Conservation (phyloP, 2,113 vertebrate species). For the Pseudorasbora parva region DNA sequence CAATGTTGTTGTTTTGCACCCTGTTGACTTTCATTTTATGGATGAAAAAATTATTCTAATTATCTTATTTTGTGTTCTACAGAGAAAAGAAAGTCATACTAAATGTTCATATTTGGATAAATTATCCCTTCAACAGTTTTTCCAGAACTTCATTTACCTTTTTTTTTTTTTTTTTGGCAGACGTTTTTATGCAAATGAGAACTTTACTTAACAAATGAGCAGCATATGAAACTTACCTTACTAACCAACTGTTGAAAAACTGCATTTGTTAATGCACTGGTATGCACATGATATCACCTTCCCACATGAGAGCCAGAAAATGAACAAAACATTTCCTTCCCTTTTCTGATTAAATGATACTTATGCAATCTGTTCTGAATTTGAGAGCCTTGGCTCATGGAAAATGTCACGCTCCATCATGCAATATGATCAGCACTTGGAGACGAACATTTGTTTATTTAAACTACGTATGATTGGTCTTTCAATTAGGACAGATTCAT, state of each 20-base stretch:
- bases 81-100: not conserved
- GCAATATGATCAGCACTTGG: conserved; percentile 23
- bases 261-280: not conserved
- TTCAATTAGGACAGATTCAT: not conserved
- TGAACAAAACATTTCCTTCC: not conserved
- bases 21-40: not conserved
- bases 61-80: not conserved
- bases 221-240: not conserved
- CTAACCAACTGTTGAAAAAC: not conserved
- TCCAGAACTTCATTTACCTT: not conserved
- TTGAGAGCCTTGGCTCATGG: conserved; percentile 12
- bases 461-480: not conserved
- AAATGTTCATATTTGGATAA: not conserved
- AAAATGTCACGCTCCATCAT: conserved; percentile 24
- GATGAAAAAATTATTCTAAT: not conserved
- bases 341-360: conserved; percentile 21
- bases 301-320: not conserved
- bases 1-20: not conserved
- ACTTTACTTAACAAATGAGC: conserved; percentile 24
- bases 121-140: not conserved
- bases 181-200: conserved; percentile 9
- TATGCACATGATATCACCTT: not conserved
- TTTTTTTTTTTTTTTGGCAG: not conserved
- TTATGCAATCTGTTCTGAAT: conserved; percentile 27
- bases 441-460: conserved; percentile 16